Percentiles rank a stretch among this genome's conserved stretches.
Evolutionary conservation across 2,113 vertebrate genomes (phyloP).

Genomic region (Ageneiosus marmoratus): DNA sequence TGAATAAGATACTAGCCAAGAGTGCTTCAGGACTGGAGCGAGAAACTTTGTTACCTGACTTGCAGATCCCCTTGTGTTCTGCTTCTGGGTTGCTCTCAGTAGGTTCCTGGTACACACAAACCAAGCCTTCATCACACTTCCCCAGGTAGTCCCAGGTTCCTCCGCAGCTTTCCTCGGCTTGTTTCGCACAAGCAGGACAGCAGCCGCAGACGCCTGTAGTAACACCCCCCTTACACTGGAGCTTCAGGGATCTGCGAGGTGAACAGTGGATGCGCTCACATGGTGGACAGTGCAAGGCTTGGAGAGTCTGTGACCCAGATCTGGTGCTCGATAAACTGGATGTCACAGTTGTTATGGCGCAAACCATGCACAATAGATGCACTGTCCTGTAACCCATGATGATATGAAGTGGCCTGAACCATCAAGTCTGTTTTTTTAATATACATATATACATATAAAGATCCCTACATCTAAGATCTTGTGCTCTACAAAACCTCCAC

Average conservation of each 20-base stretch:
- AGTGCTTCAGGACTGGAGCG: neutral
- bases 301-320: conserved; percentile 52
- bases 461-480: neutral
- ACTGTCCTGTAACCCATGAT: conserved; percentile 52
- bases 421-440: conserved; percentile 49
- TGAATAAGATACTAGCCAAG: neutral
- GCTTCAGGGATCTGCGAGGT: conserved; percentile 58
- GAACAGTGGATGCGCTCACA: conserved; percentile 72
- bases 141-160: conserved; percentile 73
- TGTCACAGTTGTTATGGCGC: conserved; percentile 39
- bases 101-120: conserved; percentile 62
- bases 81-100: conserved; percentile 34
- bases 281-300: conserved; percentile 68
- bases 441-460: conserved; percentile 44
- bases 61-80: conserved; percentile 63
- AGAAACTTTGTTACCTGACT: conserved; percentile 59
- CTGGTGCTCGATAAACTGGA: conserved; percentile 34
- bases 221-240: conserved; percentile 66
- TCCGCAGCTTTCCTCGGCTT: conserved; percentile 66
- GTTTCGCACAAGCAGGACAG: conserved; percentile 68
- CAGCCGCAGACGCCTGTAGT: conserved; percentile 71
- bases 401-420: conserved; percentile 25
- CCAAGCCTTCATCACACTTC: conserved; percentile 70
- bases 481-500: conserved; percentile 7
- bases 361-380: conserved; percentile 25